phyloP scores from a whole-genome alignment of 2,113 vertebrate genomes.

The Oriolus oriolus region DNA sequence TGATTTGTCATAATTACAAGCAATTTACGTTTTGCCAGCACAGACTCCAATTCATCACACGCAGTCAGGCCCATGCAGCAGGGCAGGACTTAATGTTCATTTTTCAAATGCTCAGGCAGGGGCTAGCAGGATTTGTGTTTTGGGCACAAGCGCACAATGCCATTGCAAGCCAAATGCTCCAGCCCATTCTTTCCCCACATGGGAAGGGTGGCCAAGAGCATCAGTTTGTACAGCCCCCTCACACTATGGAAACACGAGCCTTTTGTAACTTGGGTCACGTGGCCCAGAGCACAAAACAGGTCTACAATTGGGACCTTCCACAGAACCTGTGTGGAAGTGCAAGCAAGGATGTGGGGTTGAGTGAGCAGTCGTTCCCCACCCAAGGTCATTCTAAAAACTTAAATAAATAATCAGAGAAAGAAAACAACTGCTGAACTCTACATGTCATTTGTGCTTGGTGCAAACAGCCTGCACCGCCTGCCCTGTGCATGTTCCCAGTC shows the following conservation, averaged over 20 bases:
- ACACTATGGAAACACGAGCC: neutral
- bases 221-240: neutral
- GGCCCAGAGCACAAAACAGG: neutral
- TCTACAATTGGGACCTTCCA: neutral
- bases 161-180: neutral
- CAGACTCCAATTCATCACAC: neutral
- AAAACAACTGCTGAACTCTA: neutral
- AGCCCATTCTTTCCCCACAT: neutral
- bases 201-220: neutral
- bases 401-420: neutral
- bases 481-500: neutral
- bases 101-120: neutral
- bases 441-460: neutral
- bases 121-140: neutral
- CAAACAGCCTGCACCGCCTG: neutral
- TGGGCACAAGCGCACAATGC: neutral
- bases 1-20: neutral
- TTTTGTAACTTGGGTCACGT: accelerated
- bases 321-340: neutral
- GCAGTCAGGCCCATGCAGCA: neutral
- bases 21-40: neutral
- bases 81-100: neutral
- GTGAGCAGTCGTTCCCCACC: neutral
- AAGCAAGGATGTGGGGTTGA: neutral
- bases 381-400: neutral